phyloP scores from a whole-genome alignment of 2,888 invertebrate genomes.

The Choreutis nemorana region DNA sequence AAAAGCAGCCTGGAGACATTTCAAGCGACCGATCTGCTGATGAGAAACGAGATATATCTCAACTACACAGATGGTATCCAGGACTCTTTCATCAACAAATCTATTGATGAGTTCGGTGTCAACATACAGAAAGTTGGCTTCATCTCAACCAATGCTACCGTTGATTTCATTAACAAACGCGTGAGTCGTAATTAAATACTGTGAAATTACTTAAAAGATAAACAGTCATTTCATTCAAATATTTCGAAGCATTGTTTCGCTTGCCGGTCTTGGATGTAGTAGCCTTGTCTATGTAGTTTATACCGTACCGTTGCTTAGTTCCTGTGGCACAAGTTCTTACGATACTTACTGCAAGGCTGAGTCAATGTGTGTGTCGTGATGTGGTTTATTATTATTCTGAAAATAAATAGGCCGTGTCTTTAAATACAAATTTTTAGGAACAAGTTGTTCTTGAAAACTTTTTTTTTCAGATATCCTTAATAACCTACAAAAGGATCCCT shows the following conservation, averaged over 20 bases:
- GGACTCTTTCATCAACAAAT: slow-evolving; percentile 17
- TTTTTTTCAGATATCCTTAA: slow-evolving; percentile 20
- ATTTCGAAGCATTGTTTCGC: no score
- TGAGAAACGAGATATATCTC: slow-evolving; percentile 28
- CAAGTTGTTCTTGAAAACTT: neutral
- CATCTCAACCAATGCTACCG: slow-evolving; percentile 19
- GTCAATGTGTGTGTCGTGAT: no score
- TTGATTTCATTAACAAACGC: slow-evolving; percentile 26
- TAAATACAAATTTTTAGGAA: no score
- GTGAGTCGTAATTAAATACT: slow-evolving; percentile 16
- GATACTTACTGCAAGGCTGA: no score
- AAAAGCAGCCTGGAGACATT: slow-evolving; percentile 6
- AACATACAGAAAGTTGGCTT: slow-evolving; percentile 28
- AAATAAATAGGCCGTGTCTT: no score
- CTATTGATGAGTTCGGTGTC: slow-evolving; percentile 20
- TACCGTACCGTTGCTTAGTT: no score
- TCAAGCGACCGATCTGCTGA: slow-evolving; percentile 15
- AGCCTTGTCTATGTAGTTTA: no score
- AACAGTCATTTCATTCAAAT: neutral
- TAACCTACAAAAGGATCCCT: slow-evolving; percentile 21
- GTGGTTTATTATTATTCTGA: no score
- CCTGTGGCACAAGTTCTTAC: no score
- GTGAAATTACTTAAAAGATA: neutral
- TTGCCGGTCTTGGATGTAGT: no score
- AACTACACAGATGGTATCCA: slow-evolving; percentile 22